Evolutionary conservation across 2,888 invertebrate genomes (phyloP), one percentile per base, ranked within the genome.

Genomic region (Epirrita christyi): DNA sequence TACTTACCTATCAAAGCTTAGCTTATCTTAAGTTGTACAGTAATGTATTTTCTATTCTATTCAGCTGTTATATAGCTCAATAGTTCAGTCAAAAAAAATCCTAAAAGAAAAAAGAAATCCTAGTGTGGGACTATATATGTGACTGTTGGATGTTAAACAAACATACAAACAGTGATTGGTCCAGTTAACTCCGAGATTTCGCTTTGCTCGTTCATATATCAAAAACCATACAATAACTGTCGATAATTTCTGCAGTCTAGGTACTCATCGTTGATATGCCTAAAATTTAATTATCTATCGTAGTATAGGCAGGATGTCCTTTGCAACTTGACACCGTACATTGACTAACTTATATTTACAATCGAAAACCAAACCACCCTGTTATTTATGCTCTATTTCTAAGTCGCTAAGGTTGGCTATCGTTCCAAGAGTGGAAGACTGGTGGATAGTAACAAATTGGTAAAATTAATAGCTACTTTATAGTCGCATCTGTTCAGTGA

Each of bases 251-350:
- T 34, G 28, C 47, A 54, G 54, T 43, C 28, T 28, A 32, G 21
- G 4, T 21, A 21, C n/a, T n/a, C 41, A 34, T 11, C 11, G 38
- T 51, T 32, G 52, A 45, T 53, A n/a, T 49, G 37, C 13, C 38
- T 37, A 36, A 49, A 55, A 59, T 49, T 32, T 52, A 53, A 42
- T 44, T 49, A 36, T 55, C 47, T 50, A 49, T 58, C 55, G 34
- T 21, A n/a, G n/a, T n/a, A 46, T 14, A 14, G 14, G 42, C 59
- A 50, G 62, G 65, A 65, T 63, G 56, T 52, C 55, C 50, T 59
- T 52, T 59, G 62, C 49, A 65, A 65, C 56, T 14, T 38, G 56
- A 65, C 58, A 59, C 64, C 60, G 41, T 9, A 40, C 37, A 13
- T 14, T 9, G 0, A 58, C 66, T 11, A 63, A 63, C 15, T 42